Conservation (phyloP, 2,888 invertebrate genomes). For the Ischnus inquisitorius region DNA sequence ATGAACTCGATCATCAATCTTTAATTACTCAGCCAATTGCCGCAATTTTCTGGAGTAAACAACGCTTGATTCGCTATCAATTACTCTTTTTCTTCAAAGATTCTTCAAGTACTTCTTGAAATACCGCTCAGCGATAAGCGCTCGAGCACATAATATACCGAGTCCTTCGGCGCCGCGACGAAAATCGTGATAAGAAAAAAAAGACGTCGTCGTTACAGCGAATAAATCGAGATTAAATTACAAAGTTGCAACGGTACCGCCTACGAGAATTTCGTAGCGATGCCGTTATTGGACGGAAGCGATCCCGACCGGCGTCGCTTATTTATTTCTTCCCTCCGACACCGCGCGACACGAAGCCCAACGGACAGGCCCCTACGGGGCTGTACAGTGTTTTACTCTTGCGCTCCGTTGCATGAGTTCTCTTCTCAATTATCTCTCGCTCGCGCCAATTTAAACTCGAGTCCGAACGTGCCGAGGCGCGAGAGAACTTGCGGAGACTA, state of each 20-base stretch:
- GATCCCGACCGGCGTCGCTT: constrained; percentile 66
- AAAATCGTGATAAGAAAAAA: constrained; percentile 20
- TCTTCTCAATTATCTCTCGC: constrained; percentile 62
- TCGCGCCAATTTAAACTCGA: constrained; percentile 63
- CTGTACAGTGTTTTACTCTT: constrained; percentile 23
- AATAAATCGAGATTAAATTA: constrained; percentile 61
- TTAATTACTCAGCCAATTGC: too few species aligned
- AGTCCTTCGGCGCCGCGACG: constrained; percentile 24
- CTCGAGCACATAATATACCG: constrained; percentile 8
- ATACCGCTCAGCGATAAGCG: too few species aligned
- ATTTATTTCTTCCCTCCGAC: constrained; percentile 68
- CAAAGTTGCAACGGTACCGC: constrained; percentile 26
- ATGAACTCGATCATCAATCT: too few species aligned
- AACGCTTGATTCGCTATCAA: too few species aligned
- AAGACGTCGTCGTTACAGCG: constrained; percentile 2
- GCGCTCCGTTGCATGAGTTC: constrained; percentile 38
- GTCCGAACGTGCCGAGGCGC: constrained; percentile 34
- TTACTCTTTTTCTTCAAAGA: too few species aligned
- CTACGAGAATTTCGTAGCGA: constrained; percentile 60
- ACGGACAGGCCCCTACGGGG: constrained; percentile 28
- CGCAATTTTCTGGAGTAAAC: too few species aligned
- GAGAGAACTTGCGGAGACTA: constrained; percentile 5
- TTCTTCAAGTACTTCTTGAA: too few species aligned
- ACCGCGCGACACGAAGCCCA: constrained; percentile 54
- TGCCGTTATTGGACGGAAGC: constrained; percentile 68